A percentile compares a stretch with the other conserved stretches of the same genome.
These are phyloP conservation scores for Syngnathus acus DNA, from an alignment of 2,797 vertebrate genomes.

Conservation along the genomic window DNA sequence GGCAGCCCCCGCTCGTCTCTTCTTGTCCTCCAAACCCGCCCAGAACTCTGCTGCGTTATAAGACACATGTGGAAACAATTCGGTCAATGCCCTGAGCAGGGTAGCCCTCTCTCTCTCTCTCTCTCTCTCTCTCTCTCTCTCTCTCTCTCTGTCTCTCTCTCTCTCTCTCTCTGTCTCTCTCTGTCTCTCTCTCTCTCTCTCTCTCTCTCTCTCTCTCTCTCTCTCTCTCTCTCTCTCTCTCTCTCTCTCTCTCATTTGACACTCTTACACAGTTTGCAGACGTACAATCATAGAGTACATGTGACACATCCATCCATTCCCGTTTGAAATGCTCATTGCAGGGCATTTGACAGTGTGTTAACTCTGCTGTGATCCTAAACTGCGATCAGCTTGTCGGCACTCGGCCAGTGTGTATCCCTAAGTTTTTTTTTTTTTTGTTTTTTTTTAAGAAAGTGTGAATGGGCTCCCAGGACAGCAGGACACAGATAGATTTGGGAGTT, in stretches of 20 bases:
- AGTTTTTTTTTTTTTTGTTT: not conserved
- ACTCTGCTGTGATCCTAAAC: conserved; percentile 59
- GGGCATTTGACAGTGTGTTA: conserved; percentile 64
- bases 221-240: not conserved
- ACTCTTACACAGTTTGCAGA: conserved; percentile 45
- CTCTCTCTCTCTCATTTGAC: conserved; percentile 9
- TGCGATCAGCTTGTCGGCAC: conserved; percentile 63
- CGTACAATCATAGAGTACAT: conserved; percentile 36
- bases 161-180: too few species aligned
- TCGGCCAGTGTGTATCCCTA: conserved; percentile 39
- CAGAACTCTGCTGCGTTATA: conserved; percentile 66
- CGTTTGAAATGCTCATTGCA: conserved; percentile 57
- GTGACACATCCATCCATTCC: conserved; percentile 54
- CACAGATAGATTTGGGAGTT: not conserved
- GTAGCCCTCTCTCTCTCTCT: conserved; percentile 67
- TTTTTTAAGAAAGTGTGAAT: conserved; percentile 29
- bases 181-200: too few species aligned
- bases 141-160: conserved; percentile 8
- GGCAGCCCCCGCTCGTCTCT: conserved; percentile 49
- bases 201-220: not conserved
- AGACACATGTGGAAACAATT: conserved; percentile 83
- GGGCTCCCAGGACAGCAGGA: not conserved
- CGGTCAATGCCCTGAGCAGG: conserved; percentile 75
- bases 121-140: conserved; percentile 18
- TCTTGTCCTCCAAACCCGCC: conserved; percentile 65